Evolutionary conservation across 2,888 invertebrate species (phyloP).

Genomic region (Pachymerium ferrugineum): DNA sequence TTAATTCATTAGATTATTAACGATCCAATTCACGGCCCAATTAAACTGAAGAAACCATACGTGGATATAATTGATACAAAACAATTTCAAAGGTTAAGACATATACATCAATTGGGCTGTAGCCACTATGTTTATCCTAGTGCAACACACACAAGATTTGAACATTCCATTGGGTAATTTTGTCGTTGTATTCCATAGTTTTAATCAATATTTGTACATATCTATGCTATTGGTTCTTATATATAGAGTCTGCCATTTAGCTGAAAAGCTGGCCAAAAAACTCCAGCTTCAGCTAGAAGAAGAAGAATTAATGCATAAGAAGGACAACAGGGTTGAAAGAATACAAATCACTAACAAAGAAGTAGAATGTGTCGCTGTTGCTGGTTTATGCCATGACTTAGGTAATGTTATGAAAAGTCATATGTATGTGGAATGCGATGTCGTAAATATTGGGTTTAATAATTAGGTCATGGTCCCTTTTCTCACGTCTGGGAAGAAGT

Average conservation of each 20-base stretch:
- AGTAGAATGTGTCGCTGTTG: neutral
- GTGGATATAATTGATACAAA: constrained; percentile 56
- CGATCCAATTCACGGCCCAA: constrained; percentile 53
- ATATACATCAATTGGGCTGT: constrained; percentile 56
- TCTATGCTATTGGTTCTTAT: too few species aligned
- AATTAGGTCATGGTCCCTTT: neutral
- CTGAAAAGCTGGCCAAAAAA: neutral
- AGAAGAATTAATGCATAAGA: too few species aligned
- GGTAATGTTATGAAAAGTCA: neutral
- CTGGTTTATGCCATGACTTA: neutral
- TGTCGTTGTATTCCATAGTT: too few species aligned
- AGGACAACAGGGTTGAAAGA: neutral
- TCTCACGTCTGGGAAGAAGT: neutral
- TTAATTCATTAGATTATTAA: constrained; percentile 43
- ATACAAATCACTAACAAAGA: neutral
- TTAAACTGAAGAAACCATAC: constrained; percentile 51
- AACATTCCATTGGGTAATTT: constrained; percentile 58
- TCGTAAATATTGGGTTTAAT: neutral
- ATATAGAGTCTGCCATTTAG: neutral
- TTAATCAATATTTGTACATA: neutral
- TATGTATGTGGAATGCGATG: neutral
- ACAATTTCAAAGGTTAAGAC: constrained; percentile 59
- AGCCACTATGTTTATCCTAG: constrained; percentile 52
- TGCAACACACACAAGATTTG: constrained; percentile 56
- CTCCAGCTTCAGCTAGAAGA: neutral